phyloP scores from a whole-genome alignment of 2,888 invertebrate species.

The Heliconius ismenius region DNA sequence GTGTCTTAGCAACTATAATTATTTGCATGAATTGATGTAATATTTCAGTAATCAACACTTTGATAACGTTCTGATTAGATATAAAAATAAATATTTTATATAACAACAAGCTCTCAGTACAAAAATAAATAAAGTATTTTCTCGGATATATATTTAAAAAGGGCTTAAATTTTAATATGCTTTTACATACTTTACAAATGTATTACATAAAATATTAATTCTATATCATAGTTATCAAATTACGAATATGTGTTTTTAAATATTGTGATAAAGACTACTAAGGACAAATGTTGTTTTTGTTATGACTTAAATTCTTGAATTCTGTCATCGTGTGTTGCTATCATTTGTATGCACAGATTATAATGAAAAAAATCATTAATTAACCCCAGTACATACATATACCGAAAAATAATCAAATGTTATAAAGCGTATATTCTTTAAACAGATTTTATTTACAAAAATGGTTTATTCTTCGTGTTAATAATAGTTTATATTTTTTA shows the following conservation, averaged over 20 bases:
- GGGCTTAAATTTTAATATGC: background rate
- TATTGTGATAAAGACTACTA: background rate
- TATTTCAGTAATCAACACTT: background rate
- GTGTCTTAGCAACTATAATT: background rate
- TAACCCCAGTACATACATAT: background rate
- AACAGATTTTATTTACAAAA: background rate
- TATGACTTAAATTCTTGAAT: background rate
- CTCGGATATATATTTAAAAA: background rate
- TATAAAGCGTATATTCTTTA: background rate
- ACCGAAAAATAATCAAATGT: background rate
- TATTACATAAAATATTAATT: background rate
- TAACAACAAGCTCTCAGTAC: background rate
- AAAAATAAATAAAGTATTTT: constrained; percentile 1
- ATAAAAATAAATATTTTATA: constrained; percentile 11
- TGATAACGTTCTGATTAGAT: constrained; percentile 11
- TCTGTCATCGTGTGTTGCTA: constrained; percentile 2
- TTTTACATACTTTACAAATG: background rate
- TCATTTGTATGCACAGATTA: background rate
- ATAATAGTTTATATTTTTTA: background rate
- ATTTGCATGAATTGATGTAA: background rate
- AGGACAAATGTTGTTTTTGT: background rate
- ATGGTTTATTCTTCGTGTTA: background rate
- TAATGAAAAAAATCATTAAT: background rate
- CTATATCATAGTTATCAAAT: background rate
- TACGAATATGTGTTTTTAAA: background rate